phyloP scores from a whole-genome alignment of 1,140 invertebrate species.

The Drosophila pseudoobscura region DNA sequence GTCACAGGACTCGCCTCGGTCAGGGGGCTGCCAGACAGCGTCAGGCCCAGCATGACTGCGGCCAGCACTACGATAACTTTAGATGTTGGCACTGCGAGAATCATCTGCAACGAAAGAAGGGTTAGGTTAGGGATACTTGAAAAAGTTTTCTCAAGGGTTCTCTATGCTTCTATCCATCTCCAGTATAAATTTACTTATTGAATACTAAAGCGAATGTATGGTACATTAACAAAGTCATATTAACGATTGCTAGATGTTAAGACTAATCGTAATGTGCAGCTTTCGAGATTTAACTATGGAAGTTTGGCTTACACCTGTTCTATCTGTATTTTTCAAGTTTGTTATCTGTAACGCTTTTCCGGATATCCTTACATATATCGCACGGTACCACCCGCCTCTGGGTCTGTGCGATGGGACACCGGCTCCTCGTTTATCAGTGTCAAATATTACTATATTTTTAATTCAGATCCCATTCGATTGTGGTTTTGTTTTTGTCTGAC shows the following conservation, averaged over 20 bases:
- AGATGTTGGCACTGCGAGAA: slow-evolving; percentile 41
- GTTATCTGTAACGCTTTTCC: no score
- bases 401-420: slow-evolving; percentile 15
- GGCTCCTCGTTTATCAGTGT: slow-evolving; percentile 55
- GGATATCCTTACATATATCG: background rate
- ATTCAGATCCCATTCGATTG: slow-evolving; percentile 34
- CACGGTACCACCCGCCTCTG: background rate
- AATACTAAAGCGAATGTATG: no score
- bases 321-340: background rate
- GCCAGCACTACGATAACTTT: slow-evolving; percentile 42
- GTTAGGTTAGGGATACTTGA: background rate
- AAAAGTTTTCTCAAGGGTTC: no score
- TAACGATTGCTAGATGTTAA: no score
- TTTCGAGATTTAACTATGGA: no score
- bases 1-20: slow-evolving; percentile 26
- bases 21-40: slow-evolving; percentile 26
- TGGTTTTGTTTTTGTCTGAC: slow-evolving; percentile 66
- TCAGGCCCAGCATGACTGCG: slow-evolving; percentile 34
- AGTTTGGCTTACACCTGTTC: no score
- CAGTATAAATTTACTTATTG: no score
- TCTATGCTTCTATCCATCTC: no score
- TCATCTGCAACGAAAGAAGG: slow-evolving; percentile 46
- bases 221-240: no score
- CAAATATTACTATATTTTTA: slow-evolving; percentile 73
- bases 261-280: no score